These are phyloP conservation scores for Pagetopsis macropterus DNA, from an alignment of 2,797 vertebrate genomes.

Conservation along the genomic window DNA sequence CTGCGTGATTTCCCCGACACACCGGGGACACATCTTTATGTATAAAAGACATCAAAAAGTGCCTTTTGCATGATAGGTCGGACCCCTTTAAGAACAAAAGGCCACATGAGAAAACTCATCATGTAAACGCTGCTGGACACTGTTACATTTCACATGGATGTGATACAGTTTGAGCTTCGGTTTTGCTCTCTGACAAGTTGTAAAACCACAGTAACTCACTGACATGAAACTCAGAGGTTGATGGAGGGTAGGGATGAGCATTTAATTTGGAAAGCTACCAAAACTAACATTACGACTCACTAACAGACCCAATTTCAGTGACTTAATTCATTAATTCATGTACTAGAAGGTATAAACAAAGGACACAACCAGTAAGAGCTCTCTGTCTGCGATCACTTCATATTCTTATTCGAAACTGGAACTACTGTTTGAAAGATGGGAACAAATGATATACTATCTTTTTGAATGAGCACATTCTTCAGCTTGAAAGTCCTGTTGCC, in stretches of 20 bases:
- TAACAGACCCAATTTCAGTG: not conserved
- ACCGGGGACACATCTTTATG: too few relatives aligned
- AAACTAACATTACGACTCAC: not conserved
- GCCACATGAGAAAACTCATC: conserved; percentile 19
- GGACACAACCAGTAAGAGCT: not conserved
- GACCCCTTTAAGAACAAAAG: conserved; percentile 3
- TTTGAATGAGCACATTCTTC: too few relatives aligned
- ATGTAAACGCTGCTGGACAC: not conserved
- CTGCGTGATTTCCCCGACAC: too few relatives aligned
- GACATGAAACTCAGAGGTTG: not conserved
- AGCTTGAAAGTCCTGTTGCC: too few relatives aligned
- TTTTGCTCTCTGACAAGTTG: not conserved
- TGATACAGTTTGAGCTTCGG: not conserved
- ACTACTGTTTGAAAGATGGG: too few relatives aligned
- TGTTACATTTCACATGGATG: conserved; percentile 29
- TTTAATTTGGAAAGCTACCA: too few relatives aligned
- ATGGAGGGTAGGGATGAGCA: not conserved
- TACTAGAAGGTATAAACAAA: not conserved
- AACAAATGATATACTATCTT: too few relatives aligned
- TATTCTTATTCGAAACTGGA: too few relatives aligned
- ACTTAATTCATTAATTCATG: not conserved
- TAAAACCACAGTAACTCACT: not conserved
- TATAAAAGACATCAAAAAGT: too few relatives aligned
- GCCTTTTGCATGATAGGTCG: too few relatives aligned
- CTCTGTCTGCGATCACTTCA: not conserved